Conservation (phyloP, 2,888 invertebrate species). For the Heliconius charithonia region DNA sequence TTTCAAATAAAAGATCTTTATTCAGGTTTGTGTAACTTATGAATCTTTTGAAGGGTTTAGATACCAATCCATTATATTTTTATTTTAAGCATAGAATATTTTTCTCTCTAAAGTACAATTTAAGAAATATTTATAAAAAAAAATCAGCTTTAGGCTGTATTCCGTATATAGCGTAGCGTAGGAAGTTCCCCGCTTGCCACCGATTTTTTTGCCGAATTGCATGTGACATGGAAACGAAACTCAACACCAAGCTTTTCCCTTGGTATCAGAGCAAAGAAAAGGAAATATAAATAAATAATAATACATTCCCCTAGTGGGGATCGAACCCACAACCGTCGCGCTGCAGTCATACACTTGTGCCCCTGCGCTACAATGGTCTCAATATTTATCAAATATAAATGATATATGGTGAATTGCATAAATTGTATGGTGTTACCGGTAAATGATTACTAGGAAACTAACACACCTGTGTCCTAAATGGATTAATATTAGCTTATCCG, state of each 20-base stretch:
- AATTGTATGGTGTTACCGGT: slow-evolving; percentile 58
- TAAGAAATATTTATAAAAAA: no score
- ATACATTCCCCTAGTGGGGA: no score
- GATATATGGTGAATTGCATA: slow-evolving; percentile 67
- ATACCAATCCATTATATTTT: slow-evolving; percentile 57
- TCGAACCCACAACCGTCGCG: no score
- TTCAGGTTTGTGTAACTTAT: slow-evolving; percentile 31
- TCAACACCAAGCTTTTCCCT: no score
- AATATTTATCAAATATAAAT: slow-evolving; percentile 66
- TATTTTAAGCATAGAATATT: slow-evolving; percentile 52
- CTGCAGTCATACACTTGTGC: no score
- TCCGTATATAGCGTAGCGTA: no score
- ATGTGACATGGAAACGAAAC: accelerated
- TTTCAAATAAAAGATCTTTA: slow-evolving; percentile 28
- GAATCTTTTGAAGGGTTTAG: slow-evolving; percentile 1
- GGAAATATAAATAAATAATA: no score
- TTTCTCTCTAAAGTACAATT: neutral
- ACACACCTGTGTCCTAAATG: slow-evolving; percentile 62
- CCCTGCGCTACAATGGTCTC: no score
- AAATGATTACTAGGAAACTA: slow-evolving; percentile 66
- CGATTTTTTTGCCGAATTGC: no score
- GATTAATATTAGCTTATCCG: slow-evolving; percentile 50
- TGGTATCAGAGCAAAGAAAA: no score
- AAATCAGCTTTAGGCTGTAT: no score
- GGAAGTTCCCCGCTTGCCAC: no score